phyloP scores from a whole-genome alignment of 2,113 vertebrate species.

The Acanthochromis polyacanthus region DNA sequence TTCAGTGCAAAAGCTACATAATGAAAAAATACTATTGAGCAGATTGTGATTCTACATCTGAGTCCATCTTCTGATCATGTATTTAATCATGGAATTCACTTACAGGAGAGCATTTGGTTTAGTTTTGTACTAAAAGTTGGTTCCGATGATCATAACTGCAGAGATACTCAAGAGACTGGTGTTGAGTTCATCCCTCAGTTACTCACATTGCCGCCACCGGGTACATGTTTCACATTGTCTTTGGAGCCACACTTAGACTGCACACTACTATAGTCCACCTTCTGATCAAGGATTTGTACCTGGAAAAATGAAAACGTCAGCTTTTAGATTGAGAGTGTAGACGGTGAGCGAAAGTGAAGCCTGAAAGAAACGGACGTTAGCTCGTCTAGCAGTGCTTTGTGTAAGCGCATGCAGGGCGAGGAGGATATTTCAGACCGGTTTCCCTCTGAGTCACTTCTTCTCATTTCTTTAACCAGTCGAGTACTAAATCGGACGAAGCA shows the following conservation, averaged over 20 bases:
- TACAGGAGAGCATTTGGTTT: slow-evolving; percentile 24
- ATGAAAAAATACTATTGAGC: not conserved
- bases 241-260: slow-evolving; percentile 98
- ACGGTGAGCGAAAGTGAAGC: slow-evolving; percentile 4
- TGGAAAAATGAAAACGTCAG: slow-evolving; percentile 82
- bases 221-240: slow-evolving; percentile 95
- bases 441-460: not conserved
- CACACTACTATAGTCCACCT: slow-evolving; percentile 94
- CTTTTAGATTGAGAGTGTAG: slow-evolving; percentile 50
- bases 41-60: not conserved
- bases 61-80: not conserved
- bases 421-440: not conserved
- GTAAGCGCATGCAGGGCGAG: slow-evolving; percentile 18
- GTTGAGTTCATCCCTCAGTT: slow-evolving; percentile 79
- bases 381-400: slow-evolving; percentile 1
- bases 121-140: slow-evolving; percentile 43
- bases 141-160: slow-evolving; percentile 75
- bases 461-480: not conserved
- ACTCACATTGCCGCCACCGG: slow-evolving; percentile 98
- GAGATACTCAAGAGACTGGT: slow-evolving; percentile 76
- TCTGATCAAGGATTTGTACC: slow-evolving; percentile 97
- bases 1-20: not conserved
- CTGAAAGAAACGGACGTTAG: not conserved
- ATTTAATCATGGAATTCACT: not conserved
- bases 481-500: not conserved